Evolutionary conservation across 2,113 vertebrate genomes (phyloP), one percentile per base, ranked within the genome.

Genomic region (Oreotrochilus melanogaster): DNA sequence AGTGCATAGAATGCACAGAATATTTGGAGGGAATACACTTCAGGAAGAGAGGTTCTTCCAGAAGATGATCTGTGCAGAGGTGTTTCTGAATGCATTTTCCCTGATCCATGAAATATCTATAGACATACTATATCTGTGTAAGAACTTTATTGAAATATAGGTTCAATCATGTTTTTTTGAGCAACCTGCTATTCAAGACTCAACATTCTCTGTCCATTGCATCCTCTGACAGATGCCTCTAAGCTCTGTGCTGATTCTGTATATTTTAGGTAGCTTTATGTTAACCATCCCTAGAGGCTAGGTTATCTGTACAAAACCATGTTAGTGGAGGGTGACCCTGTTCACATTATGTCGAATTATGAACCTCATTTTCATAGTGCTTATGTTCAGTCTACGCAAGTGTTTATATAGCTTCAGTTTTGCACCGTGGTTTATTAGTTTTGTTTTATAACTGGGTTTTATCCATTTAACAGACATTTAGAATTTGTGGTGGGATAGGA

Each of bases 281-380:
- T 53, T 43, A 73, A 21, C 16, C n/a, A 65, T 10, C 23, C 30
- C 27, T 43, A n/a, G 7, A 73, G 27, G 22, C 4, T 69, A 60
- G 11, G 0, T 60, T 54, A 33, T n/a, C 16, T 56, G 1, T 24
- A 28, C 7, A 54, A 64, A 37, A 4, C 5, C 12, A 6, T 4
- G 2, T 43, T 72, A 33, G 10, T 30, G 71, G 13, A 47, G 10
- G 7, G 10, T 33, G 17, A 7, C 14, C 14, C 75, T 0, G 0
- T 31, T 60, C 23, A n/a, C 9, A 11, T 57, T 45, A 47, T 27
- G n/a, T 15, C n/a, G 9, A 30, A 39, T 16, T n/a, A 28, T 71
- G 30, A 78, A 51, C 7, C 7, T 4, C 4, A 31, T 9, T 18
- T 57, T 67, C 4, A 37, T 1, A n/a, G 9, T 12, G 28, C 16